Evolutionary conservation across 1,140 invertebrate genomes (phyloP).

Genomic region (Bombus terrestris): DNA sequence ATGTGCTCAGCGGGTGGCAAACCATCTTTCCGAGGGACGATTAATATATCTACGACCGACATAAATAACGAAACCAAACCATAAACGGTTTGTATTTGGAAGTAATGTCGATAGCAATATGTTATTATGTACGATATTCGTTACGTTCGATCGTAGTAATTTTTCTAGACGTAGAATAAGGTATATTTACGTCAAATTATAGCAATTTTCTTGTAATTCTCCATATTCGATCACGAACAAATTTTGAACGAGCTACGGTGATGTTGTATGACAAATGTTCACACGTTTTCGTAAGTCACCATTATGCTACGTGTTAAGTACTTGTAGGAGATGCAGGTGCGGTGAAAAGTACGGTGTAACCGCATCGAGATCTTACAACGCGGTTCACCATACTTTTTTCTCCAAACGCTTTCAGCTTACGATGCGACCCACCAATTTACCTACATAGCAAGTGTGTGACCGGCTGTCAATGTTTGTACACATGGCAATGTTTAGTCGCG

Average conservation of each 20-base stretch:
- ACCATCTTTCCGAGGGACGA: conserved; percentile 70
- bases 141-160: background rate
- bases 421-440: conserved; percentile 54
- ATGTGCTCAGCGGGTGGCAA: conserved; percentile 76
- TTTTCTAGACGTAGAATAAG: background rate
- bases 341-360: background rate
- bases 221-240: background rate
- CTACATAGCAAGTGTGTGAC: conserved; percentile 66
- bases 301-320: too few relatives aligned
- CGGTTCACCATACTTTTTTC: background rate
- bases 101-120: background rate
- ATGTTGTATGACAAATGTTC: too few relatives aligned
- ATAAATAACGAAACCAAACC: conserved; percentile 21
- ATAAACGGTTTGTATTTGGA: background rate
- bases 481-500: conserved; percentile 70
- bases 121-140: background rate
- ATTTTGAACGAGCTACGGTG: background rate
- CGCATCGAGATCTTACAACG: background rate
- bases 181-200: background rate
- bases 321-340: background rate
- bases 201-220: background rate
- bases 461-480: conserved; percentile 73
- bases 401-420: background rate
- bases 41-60: conserved; percentile 69
- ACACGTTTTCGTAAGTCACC: background rate